Conservation (phyloP, 2,797 vertebrate species). For the Danionella dracula region DNA sequence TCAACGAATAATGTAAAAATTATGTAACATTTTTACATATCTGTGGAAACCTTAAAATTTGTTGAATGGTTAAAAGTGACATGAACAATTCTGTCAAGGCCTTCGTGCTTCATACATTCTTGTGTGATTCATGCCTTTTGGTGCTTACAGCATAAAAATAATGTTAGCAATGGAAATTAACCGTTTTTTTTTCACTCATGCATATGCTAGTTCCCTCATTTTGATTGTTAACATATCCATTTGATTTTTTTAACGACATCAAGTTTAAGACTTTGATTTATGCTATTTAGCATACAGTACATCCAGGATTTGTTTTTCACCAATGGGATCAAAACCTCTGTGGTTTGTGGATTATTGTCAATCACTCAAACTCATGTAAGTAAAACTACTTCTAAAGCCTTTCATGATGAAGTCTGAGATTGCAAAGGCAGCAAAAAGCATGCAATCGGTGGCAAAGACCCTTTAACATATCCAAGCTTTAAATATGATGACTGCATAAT, state of each 20-base stretch:
- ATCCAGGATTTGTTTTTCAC: constrained; percentile 4
- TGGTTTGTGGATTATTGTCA: constrained; percentile 24
- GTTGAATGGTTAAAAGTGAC: too few species aligned
- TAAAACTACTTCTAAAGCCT: constrained; percentile 5
- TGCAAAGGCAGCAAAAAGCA: constrained; percentile 18
- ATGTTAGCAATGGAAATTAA: too few species aligned
- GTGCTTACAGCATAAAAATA: too few species aligned
- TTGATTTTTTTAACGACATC: constrained; percentile 12
- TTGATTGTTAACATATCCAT: too few species aligned
- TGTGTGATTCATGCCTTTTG: too few species aligned
- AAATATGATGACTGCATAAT: constrained; percentile 10
- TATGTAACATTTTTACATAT: too few species aligned
- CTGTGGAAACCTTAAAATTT: too few species aligned
- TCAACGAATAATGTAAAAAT: too few species aligned
- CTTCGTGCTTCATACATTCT: too few species aligned
- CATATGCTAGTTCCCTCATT: too few species aligned
- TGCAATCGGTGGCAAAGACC: neutral
- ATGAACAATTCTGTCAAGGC: too few species aligned
- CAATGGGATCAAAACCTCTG: constrained; percentile 18
- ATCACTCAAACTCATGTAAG: constrained; percentile 31
- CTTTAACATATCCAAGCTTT: neutral
- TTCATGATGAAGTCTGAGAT: constrained; percentile 4
- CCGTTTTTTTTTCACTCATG: too few species aligned
- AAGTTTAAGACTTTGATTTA: constrained; percentile 4
- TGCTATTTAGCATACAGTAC: constrained; percentile 13